These are phyloP conservation scores for Ceratotherium simum DNA, from an alignment of 2,113 vertebrate species.

Conservation along the genomic window DNA sequence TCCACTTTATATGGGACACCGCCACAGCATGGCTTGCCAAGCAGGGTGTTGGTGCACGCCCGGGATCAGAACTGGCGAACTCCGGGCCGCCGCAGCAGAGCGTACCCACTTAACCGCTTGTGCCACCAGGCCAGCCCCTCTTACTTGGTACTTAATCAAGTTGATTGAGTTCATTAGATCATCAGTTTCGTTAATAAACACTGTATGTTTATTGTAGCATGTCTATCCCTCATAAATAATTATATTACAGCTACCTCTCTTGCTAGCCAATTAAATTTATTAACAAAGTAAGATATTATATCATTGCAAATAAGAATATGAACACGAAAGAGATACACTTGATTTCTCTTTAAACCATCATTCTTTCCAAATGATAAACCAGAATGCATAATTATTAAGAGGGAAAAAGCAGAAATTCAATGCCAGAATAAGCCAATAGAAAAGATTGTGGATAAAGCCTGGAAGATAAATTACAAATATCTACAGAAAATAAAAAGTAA, in stretches of 20 bases:
- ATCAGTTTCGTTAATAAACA: conserved; percentile 38
- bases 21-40: too few relatives aligned
- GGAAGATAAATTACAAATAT: not conserved
- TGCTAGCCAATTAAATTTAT: conserved; percentile 64
- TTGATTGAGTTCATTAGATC: not conserved
- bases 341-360: conserved; percentile 14
- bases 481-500: not conserved
- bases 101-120: too few relatives aligned
- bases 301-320: conserved; percentile 67
- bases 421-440: not conserved
- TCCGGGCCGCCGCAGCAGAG: too few relatives aligned
- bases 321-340: conserved; percentile 47
- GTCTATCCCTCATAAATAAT: conserved; percentile 51
- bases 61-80: too few relatives aligned
- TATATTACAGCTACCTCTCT: conserved; percentile 3
- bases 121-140: too few relatives aligned
- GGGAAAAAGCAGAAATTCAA: not conserved
- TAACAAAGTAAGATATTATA: conserved; percentile 55
- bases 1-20: too few relatives aligned
- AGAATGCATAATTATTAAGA: not conserved
- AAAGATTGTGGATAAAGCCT: not conserved
- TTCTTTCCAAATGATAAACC: not conserved
- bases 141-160: not conserved
- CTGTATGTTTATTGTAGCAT: not conserved
- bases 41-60: too few relatives aligned